A percentile compares a stretch with the other conserved stretches of the same genome.
Conservation (phyloP, 92 coral and sea anemone genomes). For the Palythoa grandis region DNA sequence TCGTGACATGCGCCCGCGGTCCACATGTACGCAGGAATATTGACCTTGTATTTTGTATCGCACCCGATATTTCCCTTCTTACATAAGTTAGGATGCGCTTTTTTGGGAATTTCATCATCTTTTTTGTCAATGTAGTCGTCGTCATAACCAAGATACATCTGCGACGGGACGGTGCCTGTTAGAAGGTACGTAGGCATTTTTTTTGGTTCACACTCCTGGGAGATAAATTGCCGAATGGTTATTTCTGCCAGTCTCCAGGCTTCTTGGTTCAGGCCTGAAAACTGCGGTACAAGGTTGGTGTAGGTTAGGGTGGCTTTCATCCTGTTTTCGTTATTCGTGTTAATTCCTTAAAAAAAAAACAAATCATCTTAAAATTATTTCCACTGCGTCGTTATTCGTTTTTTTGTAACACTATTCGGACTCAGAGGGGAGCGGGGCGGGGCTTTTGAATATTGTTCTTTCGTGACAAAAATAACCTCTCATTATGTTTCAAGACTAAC, state of each 20-base stretch:
- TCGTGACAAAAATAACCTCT: too few species aligned
- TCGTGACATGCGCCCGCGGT: constrained; percentile 46
- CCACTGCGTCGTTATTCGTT: too few species aligned
- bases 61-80: background rate
- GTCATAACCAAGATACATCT: constrained; percentile 45
- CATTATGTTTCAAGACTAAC: too few species aligned
- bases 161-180: constrained; percentile 49
- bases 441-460: too few species aligned
- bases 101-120: background rate
- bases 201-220: background rate
- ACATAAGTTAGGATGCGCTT: background rate
- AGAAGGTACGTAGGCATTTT: constrained; percentile 28
- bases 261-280: constrained; percentile 45
- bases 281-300: constrained; percentile 54
- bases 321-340: constrained; percentile 2
- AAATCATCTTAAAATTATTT: too few species aligned
- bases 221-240: constrained; percentile 33
- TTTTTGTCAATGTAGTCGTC: background rate
- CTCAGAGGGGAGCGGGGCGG: too few species aligned
- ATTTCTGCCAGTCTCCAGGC: constrained; percentile 49
- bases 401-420: too few species aligned
- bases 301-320: constrained; percentile 46
- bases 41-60: constrained; percentile 29
- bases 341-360: constrained; percentile 23
- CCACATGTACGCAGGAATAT: constrained; percentile 50